Conservation (phyloP, 2,888 invertebrate genomes). For the Salpingus planirostris region DNA sequence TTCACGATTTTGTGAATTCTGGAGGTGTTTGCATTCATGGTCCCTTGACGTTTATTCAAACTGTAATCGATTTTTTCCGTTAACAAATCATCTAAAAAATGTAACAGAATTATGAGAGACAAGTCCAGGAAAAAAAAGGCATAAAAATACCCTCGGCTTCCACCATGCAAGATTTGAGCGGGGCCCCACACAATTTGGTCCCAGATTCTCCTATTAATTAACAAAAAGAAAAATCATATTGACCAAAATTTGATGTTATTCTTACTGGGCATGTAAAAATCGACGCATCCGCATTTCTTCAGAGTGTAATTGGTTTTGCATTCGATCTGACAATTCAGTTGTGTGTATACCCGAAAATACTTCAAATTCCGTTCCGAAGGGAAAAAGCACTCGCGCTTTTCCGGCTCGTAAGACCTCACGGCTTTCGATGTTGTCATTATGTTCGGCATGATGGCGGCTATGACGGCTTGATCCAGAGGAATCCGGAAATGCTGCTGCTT, state of each 20-base stretch:
- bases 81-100: constrained; percentile 5
- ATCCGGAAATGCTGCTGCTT: constrained; percentile 58
- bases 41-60: neutral
- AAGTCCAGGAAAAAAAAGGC: neutral
- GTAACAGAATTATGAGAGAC: neutral
- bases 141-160: constrained; percentile 1
- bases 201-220: constrained; percentile 4
- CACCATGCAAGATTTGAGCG: constrained; percentile 4
- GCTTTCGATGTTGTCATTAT: constrained; percentile 61
- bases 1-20: neutral
- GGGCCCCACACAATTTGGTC: constrained; percentile 5
- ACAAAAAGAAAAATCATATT: neutral
- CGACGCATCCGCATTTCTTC: constrained; percentile 32
- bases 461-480: constrained; percentile 56
- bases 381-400: constrained; percentile 56
- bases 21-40: neutral
- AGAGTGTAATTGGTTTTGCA: constrained; percentile 57
- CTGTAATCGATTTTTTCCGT: constrained; percentile 4
- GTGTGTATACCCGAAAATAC: constrained; percentile 58
- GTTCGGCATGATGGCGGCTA: constrained; percentile 57
- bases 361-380: constrained; percentile 53
- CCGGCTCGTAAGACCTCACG: constrained; percentile 50
- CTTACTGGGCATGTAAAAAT: constrained; percentile 54
- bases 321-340: constrained; percentile 61
- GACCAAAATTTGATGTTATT: constrained; percentile 2